These are phyloP conservation scores for Capitulum mitella DNA, from an alignment of 2,888 invertebrate genomes.

Conservation along the genomic window DNA sequence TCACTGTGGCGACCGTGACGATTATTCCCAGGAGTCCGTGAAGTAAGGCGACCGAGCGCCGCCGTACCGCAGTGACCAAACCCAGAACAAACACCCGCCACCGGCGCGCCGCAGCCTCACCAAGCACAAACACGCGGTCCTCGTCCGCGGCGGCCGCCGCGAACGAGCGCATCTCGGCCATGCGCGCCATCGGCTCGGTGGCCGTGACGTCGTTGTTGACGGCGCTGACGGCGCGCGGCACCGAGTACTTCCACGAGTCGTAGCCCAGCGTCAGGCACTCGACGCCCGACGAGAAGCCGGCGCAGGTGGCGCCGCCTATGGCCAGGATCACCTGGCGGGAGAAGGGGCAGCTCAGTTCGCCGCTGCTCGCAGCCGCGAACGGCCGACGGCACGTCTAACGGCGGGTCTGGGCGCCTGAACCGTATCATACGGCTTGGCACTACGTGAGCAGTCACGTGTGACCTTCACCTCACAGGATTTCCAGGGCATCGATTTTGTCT, in stretches of 20 bases:
- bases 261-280: slow-evolving; percentile 41
- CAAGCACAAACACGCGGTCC: slow-evolving; percentile 39
- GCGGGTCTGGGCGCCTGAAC: too few relatives aligned
- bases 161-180: slow-evolving; percentile 39
- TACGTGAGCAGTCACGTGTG: too few relatives aligned
- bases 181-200: slow-evolving; percentile 40
- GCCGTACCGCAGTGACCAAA: too few relatives aligned
- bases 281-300: slow-evolving; percentile 39
- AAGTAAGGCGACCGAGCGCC: too few relatives aligned
- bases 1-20: too few relatives aligned
- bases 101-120: slow-evolving; percentile 32
- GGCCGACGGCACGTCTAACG: too few relatives aligned
- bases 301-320: slow-evolving; percentile 40
- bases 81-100: background rate
- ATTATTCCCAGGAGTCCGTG: too few relatives aligned
- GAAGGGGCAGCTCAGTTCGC: too few relatives aligned
- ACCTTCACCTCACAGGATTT: too few relatives aligned
- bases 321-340: slow-evolving; percentile 39
- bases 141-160: slow-evolving; percentile 38
- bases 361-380: too few relatives aligned
- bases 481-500: too few relatives aligned
- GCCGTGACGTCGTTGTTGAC: slow-evolving; percentile 35
- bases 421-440: too few relatives aligned
- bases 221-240: slow-evolving; percentile 38
- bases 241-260: slow-evolving; percentile 40